A percentile compares a stretch with the other conserved stretches of the same genome.
Conservation (phyloP, 2,888 invertebrate species). For the Cantharis rufa region DNA sequence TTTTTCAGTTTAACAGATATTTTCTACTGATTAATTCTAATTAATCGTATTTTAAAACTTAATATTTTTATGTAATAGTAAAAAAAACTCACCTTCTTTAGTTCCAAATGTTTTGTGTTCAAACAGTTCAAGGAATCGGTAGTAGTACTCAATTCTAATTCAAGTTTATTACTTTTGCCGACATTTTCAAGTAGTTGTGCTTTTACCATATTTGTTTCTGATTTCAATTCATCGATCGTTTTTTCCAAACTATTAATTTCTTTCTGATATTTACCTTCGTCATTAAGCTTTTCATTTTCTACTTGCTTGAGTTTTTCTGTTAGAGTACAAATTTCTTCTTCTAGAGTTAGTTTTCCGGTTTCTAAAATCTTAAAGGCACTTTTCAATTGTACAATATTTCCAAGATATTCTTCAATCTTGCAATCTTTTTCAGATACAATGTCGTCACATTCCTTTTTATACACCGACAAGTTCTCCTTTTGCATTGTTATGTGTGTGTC, state of each 20-base stretch:
- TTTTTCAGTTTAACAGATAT: too few relatives aligned
- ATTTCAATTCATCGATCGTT: slow-evolving; percentile 10
- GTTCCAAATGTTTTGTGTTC: neutral
- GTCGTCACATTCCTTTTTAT: slow-evolving; percentile 1
- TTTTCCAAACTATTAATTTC: slow-evolving; percentile 8
- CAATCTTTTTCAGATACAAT: neutral
- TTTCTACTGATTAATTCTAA: too few relatives aligned
- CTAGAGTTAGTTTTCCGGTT: slow-evolving; percentile 34
- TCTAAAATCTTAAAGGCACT: slow-evolving; percentile 36
- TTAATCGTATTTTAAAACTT: too few relatives aligned
- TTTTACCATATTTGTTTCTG: slow-evolving; percentile 9
- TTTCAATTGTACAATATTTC: slow-evolving; percentile 31
- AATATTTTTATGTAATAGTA: neutral
- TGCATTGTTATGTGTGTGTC: slow-evolving; percentile 12
- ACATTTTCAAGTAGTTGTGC: slow-evolving; percentile 2
- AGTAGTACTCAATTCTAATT: slow-evolving; percentile 6
- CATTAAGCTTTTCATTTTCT: slow-evolving; percentile 16
- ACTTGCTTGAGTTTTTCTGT: slow-evolving; percentile 20
- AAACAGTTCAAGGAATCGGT: slow-evolving; percentile 11
- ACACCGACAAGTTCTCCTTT: neutral
- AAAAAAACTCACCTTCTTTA: slow-evolving; percentile 7
- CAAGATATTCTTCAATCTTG: slow-evolving; percentile 18
- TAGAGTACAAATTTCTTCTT: slow-evolving; percentile 16
- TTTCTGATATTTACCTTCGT: slow-evolving; percentile 14
- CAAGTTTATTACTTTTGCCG: slow-evolving; percentile 1